phyloP scores from a whole-genome alignment of 2,888 invertebrate species.

The Dasypolia templi region DNA sequence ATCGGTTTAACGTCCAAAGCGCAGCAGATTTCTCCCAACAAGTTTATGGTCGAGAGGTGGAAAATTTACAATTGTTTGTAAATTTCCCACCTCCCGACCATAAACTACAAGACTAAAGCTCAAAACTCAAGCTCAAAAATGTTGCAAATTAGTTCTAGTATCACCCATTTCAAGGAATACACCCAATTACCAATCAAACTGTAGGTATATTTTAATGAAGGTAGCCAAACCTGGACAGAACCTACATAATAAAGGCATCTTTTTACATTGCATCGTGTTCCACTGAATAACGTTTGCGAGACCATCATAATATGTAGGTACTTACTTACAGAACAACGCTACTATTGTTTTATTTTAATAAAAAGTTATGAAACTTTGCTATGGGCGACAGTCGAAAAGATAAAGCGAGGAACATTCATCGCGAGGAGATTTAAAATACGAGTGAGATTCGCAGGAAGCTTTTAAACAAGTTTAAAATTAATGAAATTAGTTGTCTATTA shows the following conservation, averaged over 20 bases:
- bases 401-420: constrained; percentile 56
- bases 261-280: neutral
- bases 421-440: constrained; percentile 58
- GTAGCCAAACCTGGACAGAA: neutral
- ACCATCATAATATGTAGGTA: no score
- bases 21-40: no score
- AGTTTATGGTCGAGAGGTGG: no score
- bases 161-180: no score
- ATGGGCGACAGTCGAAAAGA: constrained; percentile 55
- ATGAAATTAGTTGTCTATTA: constrained; percentile 59
- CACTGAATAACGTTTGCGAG: neutral
- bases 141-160: no score
- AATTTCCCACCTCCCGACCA: no score
- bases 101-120: no score
- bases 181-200: no score
- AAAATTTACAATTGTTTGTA: no score
- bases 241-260: neutral
- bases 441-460: constrained; percentile 39
- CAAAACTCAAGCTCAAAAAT: no score
- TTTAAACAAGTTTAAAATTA: constrained; percentile 59
- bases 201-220: no score
- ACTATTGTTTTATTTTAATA: constrained; percentile 41
- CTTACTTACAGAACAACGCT: neutral
- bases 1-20: no score
- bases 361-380: constrained; percentile 52